A percentile compares a stretch with the other conserved stretches of the same genome.
phyloP scores from a whole-genome alignment of 2,797 vertebrate genomes.

The Notoglanidium macrostoma region DNA sequence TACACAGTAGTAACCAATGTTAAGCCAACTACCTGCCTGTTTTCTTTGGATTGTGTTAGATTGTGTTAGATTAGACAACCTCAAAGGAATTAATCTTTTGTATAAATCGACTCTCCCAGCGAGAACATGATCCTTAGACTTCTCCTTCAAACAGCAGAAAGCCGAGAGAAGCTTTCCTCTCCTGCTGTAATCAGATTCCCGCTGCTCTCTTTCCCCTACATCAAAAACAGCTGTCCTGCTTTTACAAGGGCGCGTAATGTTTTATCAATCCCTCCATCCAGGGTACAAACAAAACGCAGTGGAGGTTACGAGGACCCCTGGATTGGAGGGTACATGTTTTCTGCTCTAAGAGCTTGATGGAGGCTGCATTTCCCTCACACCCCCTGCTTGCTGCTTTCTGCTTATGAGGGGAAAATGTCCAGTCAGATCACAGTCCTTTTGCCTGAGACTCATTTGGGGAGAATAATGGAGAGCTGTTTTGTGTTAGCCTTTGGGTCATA shows the following conservation, averaged over 20 bases:
- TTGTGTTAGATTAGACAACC: constrained; percentile 20
- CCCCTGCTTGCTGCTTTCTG: constrained; percentile 37
- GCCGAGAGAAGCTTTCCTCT: constrained; percentile 41
- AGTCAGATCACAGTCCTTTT: constrained; percentile 32
- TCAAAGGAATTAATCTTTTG: constrained; percentile 44
- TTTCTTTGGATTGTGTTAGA: constrained; percentile 27
- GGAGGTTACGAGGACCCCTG: constrained; percentile 57
- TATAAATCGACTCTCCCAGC: constrained; percentile 35
- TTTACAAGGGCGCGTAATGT: constrained; percentile 64
- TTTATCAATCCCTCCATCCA: constrained; percentile 58
- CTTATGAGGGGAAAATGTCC: constrained; percentile 46
- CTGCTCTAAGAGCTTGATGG: constrained; percentile 43
- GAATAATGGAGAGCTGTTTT: constrained; percentile 44
- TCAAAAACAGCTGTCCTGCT: constrained; percentile 59
- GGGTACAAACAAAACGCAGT: constrained; percentile 53
- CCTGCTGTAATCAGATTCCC: constrained; percentile 57
- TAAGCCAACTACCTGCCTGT: constrained; percentile 27
- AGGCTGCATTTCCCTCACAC: constrained; percentile 37
- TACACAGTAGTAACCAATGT: constrained; percentile 26
- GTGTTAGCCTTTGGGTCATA: constrained; percentile 45
- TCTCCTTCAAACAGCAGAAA: constrained; percentile 36
- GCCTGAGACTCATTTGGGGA: constrained; percentile 44
- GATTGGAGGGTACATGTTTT: constrained; percentile 36
- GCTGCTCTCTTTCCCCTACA: constrained; percentile 53
- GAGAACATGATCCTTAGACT: constrained; percentile 36